These are phyloP conservation scores for Meteorus cinctellus DNA, from an alignment of 2,888 invertebrate species.

Conservation along the genomic window DNA sequence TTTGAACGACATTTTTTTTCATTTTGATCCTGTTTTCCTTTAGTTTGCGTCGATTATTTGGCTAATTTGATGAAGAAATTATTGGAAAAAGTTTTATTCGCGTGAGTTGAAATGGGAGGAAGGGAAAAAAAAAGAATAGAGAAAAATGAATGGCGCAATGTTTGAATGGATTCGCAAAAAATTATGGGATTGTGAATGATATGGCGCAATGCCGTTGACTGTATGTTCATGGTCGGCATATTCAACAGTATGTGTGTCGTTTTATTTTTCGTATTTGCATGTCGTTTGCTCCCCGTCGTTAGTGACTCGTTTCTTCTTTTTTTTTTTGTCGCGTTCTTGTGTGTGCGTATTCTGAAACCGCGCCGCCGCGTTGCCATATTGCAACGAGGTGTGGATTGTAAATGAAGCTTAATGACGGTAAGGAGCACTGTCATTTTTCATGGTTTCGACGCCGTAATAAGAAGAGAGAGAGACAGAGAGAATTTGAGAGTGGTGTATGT, in stretches of 20 bases:
- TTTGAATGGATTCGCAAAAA: conserved; percentile 67
- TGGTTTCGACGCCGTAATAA: conserved; percentile 46
- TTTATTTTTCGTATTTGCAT: conserved; percentile 56
- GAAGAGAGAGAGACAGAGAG: not conserved
- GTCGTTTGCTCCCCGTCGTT: conserved; percentile 65
- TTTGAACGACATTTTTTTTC: no score
- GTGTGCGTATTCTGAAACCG: not conserved
- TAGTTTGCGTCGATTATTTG: no score
- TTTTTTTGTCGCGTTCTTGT: not conserved
- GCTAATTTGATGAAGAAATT: no score
- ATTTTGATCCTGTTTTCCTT: no score
- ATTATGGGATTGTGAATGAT: conserved; percentile 64
- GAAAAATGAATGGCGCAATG: conserved; percentile 22
- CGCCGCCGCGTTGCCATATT: conserved; percentile 58
- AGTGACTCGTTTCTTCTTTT: conserved; percentile 62
- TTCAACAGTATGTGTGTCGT: conserved; percentile 33
- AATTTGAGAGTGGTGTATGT: conserved; percentile 7
- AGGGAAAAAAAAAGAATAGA: not conserved
- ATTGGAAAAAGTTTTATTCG: no score
- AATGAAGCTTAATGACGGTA: conserved; percentile 68
- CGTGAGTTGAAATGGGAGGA: no score
- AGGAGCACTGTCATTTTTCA: conserved; percentile 64
- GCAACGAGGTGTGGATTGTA: conserved; percentile 70
- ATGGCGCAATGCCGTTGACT: conserved; percentile 40
- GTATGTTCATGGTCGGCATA: not conserved